Base-by-base conservation (phyloP, 2,113 vertebrate genomes). In the Hippolais icterina region DNA sequence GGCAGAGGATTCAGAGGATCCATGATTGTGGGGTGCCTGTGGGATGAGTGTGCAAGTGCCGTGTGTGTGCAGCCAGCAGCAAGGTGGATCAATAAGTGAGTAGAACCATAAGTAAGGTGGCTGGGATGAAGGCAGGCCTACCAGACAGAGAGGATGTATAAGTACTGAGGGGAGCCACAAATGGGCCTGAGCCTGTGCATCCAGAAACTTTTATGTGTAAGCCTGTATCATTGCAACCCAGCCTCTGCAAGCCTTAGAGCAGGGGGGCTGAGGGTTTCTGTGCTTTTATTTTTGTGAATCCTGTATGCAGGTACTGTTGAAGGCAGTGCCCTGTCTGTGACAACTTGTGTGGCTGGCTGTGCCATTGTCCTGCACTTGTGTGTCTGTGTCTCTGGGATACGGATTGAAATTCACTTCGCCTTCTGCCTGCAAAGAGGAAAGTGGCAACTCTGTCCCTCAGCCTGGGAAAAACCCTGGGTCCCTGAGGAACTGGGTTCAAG, bases 321-420 rank as follows among this genome's bases (percentile, higher is more conserved):
- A 47, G 54, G n/a, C 54, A 56, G 25, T 0, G 0, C 21, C 24
- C 9, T 41, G 10, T 42, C 70, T 42, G 21, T 54, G 41, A 16
- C 47, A 76, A 31, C 21, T 20, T 29, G 20, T 28, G 49, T 23
- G 52, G 12, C n/a, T 2, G 1, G 33, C 15, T 0, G 0, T 37
- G 25, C 4, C 35, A n/a, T 5, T 15, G 29, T 42, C 37, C 53
- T 74, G 44, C 25, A 2, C 2, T 0, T 8, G 18, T 31, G 11
- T 57, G 12, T 28, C 23, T 83, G 4, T 44, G 19, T 28, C 33
- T 59, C 12, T 65, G 33, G 9, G 15, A 39, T 18, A 20, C 0
- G 2, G 4, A 29, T 7, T 54, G 31, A 77, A 10, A 42, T 47
- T 80, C 8, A 1, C 15, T 42, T 5, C 0, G 12, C 9, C 2